These are phyloP conservation scores for Mycetomoellerius zeteki DNA, from an alignment of 1,140 invertebrate genomes.

Conservation along the genomic window DNA sequence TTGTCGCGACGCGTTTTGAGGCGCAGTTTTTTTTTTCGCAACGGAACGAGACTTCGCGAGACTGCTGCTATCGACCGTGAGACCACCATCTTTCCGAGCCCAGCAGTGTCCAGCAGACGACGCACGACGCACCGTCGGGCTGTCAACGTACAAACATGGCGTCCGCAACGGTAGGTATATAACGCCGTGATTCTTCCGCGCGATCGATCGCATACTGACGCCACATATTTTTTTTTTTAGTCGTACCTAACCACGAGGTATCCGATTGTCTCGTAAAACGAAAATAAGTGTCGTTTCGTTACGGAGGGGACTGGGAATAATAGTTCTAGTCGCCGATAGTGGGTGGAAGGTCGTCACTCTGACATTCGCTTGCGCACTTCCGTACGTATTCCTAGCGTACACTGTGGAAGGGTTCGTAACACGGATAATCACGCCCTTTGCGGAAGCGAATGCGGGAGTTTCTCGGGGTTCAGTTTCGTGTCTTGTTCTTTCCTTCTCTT, in stretches of 20 bases:
- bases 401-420: slow-evolving; percentile 5
- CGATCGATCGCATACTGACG: slow-evolving; percentile 37
- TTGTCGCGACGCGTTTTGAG: not conserved
- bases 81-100: not conserved
- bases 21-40: not conserved
- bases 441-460: not conserved
- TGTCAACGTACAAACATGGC: slow-evolving; percentile 81
- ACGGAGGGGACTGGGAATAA: slow-evolving; percentile 13
- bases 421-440: not conserved
- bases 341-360: slow-evolving; percentile 47
- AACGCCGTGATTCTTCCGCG: slow-evolving; percentile 1
- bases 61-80: no score
- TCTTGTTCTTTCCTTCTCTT: not conserved
- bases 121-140: not conserved
- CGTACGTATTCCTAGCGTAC: slow-evolving; percentile 62
- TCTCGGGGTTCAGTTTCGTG: slow-evolving; percentile 1
- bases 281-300: slow-evolving; percentile 26
- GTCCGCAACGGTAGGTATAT: slow-evolving; percentile 84
- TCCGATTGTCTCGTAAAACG: slow-evolving; percentile 36
- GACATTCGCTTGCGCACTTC: slow-evolving; percentile 64
- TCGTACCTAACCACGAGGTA: slow-evolving; percentile 17
- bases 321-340: slow-evolving; percentile 44
- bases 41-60: not conserved
- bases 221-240: slow-evolving; percentile 62
- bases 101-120: slow-evolving; percentile 49